Percentiles rank a stretch among this genome's conserved stretches.
These are phyloP conservation scores for Lochmaea crataegi DNA, from an alignment of 2,888 invertebrate genomes.

Conservation along the genomic window DNA sequence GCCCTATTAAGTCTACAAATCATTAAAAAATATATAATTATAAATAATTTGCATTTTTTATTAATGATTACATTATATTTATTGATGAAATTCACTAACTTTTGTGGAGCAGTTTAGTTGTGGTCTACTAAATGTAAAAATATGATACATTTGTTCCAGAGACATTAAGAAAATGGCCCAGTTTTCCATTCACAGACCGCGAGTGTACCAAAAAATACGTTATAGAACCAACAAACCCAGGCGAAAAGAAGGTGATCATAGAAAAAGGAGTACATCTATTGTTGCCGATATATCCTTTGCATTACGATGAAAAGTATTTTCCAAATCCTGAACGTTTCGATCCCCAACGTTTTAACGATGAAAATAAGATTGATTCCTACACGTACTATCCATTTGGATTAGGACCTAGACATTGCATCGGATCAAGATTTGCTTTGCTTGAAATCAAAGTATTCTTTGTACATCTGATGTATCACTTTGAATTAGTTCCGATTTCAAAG, in stretches of 20 bases:
- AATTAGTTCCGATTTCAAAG: constrained; percentile 53
- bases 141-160: constrained; percentile 6
- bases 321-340: constrained; percentile 66
- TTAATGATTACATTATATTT: too few relatives aligned
- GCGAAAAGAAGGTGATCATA: constrained; percentile 50
- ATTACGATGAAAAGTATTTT: constrained; percentile 64
- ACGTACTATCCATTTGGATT: constrained; percentile 68
- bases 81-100: too few relatives aligned
- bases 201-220: constrained; percentile 66
- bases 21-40: too few relatives aligned
- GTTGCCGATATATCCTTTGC: constrained; percentile 61
- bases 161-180: constrained; percentile 67
- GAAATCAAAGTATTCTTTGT: constrained; percentile 58
- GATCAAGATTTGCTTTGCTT: constrained; percentile 60
- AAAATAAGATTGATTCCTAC: constrained; percentile 64
- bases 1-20: too few relatives aligned
- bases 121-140: too few relatives aligned
- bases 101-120: too few relatives aligned
- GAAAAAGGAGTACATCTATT: constrained; percentile 55
- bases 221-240: constrained; percentile 47
- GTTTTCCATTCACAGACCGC: constrained; percentile 66
- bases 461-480: constrained; percentile 54
- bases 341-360: constrained; percentile 60
- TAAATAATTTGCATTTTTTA: too few relatives aligned
- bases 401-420: constrained; percentile 69